Evolutionary conservation across 2,797 vertebrate genomes (phyloP).

Genomic region (Acipenser ruthenus): DNA sequence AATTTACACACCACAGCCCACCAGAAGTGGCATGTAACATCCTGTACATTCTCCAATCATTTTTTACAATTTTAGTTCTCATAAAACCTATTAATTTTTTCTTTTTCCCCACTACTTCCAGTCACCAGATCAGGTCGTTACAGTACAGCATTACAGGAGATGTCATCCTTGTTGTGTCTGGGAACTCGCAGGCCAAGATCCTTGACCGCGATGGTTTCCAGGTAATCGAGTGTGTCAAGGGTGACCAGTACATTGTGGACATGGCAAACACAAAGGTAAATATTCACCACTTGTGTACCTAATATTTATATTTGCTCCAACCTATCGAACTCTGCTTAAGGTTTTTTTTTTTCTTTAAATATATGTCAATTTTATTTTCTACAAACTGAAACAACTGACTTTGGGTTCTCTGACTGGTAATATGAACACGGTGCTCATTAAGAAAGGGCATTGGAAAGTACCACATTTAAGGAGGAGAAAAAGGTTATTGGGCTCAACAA

Average conservation of each 20-base stretch:
- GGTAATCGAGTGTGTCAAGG: conserved; percentile 92
- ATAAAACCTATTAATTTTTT: not conserved
- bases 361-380: not conserved
- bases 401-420: too few relatives aligned
- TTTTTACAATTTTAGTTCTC: too few relatives aligned
- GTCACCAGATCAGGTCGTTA: conserved; percentile 88
- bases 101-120: conserved; percentile 29
- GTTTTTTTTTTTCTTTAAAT: not conserved
- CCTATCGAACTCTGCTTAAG: too few relatives aligned
- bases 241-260: conserved; percentile 97
- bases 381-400: not conserved
- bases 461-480: too few relatives aligned
- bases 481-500: too few relatives aligned
- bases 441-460: too few relatives aligned
- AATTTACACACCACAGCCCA: too few relatives aligned
- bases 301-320: conserved; percentile 7
- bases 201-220: conserved; percentile 94
- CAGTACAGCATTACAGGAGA: conserved; percentile 94
- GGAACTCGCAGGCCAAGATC: conserved; percentile 92
- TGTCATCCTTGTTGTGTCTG: conserved; percentile 87
- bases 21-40: too few relatives aligned
- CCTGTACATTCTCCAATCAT: too few relatives aligned
- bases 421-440: too few relatives aligned
- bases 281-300: not conserved
- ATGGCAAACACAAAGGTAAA: conserved; percentile 97